Base-by-base conservation (phyloP, 2,888 invertebrate species). In the Serrognathus titanus region DNA sequence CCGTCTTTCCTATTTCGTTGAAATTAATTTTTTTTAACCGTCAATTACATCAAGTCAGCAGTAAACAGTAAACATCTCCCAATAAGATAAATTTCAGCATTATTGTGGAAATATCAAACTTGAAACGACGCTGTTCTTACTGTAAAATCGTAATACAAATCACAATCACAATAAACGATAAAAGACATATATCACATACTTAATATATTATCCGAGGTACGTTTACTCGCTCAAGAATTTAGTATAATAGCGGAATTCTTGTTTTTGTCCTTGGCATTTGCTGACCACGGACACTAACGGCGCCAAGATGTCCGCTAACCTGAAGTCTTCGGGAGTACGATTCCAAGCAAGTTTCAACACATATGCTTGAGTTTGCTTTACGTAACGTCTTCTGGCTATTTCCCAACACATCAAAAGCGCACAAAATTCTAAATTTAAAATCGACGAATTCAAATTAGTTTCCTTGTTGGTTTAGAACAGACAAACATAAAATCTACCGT, bases 251-350 rank as follows among this genome's bases (percentile, higher is more conserved):
- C 35, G 47, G 40, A 51, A 51, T 56, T 56, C 38, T 45, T 49
- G 35, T 51, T 51, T 54, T 55, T 38, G 40, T 37, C 45, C 51
- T 56, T 56, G 51, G 51, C 51, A 56, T 56, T 56, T 56, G 51
- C 43, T 50, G 24, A 36, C 55, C 51, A 49, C 16, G 45, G 51
- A 51, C 40, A 40, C 40, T 40, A 40, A 40, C 40, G 51, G 51
- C 51, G 51, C 51, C 51, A 38, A 40, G 37, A 13, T 16, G 51
- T 37, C 13, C 51, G 51, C 40, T 40, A 40, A 40, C 40, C 16
- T 9, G 40, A 40, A 8, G 40, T 40, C 40, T 40, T 40, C 40
- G 40, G 24, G 24, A 31, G 24, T 31, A 6, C 7, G 24, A 31
- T 4, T 6, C 24, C 24, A 31, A 31, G 24, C 24, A 7, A 31